A percentile compares a stretch with the other conserved stretches of the same genome.
Conservation (phyloP, 2,888 invertebrate genomes). For the Mallateleia sp. region DNA sequence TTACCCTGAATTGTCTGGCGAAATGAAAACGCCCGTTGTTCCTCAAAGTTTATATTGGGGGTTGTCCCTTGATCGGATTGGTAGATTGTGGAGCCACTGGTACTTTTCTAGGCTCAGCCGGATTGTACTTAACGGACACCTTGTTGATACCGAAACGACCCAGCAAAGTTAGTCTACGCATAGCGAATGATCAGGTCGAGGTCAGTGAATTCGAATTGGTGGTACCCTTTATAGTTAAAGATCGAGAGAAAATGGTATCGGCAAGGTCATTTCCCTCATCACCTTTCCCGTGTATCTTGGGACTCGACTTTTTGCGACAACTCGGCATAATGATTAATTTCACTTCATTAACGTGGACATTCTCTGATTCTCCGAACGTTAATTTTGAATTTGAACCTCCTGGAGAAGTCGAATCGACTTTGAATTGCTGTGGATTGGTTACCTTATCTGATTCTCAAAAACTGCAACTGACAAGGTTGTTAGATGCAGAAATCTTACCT, state of each 20-base stretch:
- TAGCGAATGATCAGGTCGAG: slow-evolving; percentile 1
- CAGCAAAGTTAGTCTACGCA: background rate
- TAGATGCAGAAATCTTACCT: too few species aligned
- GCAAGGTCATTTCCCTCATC: slow-evolving; percentile 11
- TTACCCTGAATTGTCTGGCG: too few species aligned
- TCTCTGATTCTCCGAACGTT: background rate
- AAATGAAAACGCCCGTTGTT: too few species aligned
- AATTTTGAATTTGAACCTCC: background rate
- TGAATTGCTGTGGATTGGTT: background rate
- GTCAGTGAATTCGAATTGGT: background rate
- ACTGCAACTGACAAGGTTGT: too few species aligned
- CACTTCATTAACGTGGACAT: background rate
- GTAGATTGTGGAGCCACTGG: slow-evolving; percentile 5
- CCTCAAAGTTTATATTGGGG: background rate
- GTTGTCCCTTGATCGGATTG: background rate
- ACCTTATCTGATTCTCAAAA: background rate
- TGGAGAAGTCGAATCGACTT: too few species aligned
- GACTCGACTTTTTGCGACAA: slow-evolving; percentile 5
- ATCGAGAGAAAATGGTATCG: too few species aligned
- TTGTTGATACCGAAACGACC: background rate
- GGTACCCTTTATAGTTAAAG: slow-evolving; percentile 9
- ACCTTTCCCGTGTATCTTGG: slow-evolving; percentile 17
- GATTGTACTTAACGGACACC: background rate
- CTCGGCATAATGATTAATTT: slow-evolving; percentile 11
- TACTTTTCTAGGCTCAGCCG: background rate